Conservation (phyloP, 2,888 invertebrate species). For the Cheilosia pagana region DNA sequence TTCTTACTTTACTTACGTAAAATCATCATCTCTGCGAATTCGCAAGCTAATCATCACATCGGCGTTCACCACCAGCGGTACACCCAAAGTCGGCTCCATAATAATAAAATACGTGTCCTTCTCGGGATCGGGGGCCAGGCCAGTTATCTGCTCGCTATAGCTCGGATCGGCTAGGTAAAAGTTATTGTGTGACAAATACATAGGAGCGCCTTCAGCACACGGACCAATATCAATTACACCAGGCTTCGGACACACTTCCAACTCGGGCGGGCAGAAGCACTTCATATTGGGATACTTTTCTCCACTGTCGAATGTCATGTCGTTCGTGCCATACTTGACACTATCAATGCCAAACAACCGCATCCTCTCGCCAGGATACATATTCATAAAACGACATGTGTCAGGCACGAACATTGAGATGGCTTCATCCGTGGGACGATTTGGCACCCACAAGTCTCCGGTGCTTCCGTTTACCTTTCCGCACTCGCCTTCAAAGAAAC, state of each 20-base stretch:
- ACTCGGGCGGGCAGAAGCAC: constrained; percentile 87
- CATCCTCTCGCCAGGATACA: constrained; percentile 77
- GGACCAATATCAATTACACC: constrained; percentile 89
- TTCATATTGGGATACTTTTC: constrained; percentile 85
- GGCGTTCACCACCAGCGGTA: constrained; percentile 89
- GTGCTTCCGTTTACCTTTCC: constrained; percentile 88
- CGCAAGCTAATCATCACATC: constrained; percentile 90
- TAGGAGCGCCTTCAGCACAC: constrained; percentile 90
- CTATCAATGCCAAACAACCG: constrained; percentile 78
- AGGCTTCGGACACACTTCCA: constrained; percentile 82
- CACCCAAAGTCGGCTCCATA: constrained; percentile 90
- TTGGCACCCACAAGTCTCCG: constrained; percentile 92
- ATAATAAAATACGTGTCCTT: constrained; percentile 87
- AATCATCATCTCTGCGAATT: constrained; percentile 84
- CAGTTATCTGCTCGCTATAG: constrained; percentile 87
- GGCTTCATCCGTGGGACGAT: constrained; percentile 82
- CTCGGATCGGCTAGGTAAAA: constrained; percentile 89
- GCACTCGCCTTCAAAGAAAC: constrained; percentile 86
- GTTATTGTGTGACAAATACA: constrained; percentile 91
- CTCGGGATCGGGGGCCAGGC: constrained; percentile 87
- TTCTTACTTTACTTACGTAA: constrained; percentile 87
- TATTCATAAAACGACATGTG: constrained; percentile 88
- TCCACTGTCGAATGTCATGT: constrained; percentile 89
- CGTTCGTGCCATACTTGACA: constrained; percentile 84
- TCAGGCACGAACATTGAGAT: constrained; percentile 89